Percentiles rank a stretch among this genome's conserved stretches.
Evolutionary conservation across 2,113 vertebrate species (phyloP).

Genomic region (Sinosuthora webbiana): DNA sequence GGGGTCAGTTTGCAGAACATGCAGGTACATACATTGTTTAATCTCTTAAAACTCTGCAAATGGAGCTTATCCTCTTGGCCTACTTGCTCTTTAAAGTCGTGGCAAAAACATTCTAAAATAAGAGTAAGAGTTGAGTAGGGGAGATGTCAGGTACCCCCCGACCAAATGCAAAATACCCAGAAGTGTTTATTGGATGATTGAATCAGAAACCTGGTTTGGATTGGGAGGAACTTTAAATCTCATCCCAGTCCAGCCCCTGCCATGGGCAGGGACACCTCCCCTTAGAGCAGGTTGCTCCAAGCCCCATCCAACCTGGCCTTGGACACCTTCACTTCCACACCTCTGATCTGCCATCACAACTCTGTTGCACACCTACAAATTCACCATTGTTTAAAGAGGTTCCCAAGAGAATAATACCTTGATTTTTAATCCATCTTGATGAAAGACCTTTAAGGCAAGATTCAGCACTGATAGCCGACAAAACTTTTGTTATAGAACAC

Average conservation of each 20-base stretch:
- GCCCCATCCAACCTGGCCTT: rapidly evolving
- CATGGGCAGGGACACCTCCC: not conserved
- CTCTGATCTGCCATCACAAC: not conserved
- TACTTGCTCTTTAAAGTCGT: not conserved
- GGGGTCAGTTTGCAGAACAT: not conserved
- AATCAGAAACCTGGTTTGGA: not conserved
- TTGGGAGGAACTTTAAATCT: not conserved
- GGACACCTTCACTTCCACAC: not conserved
- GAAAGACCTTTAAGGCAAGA: not conserved
- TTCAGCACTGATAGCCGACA: not conserved
- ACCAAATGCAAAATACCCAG: not conserved
- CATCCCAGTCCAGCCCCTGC: not conserved
- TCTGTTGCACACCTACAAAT: not conserved
- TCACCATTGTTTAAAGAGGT: not conserved
- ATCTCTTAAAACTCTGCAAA: not conserved
- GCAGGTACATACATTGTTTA: not conserved
- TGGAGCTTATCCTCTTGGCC: not conserved
- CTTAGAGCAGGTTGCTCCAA: not conserved
- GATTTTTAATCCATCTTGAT: not conserved
- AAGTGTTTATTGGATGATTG: not conserved
- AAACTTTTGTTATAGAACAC: not conserved
- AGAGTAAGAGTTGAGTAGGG: not conserved
- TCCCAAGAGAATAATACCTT: not conserved
- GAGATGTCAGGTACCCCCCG: not conserved
- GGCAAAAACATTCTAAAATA: not conserved